Conservation (phyloP, 2,797 vertebrate species). For the Thalassophryne amazonica region DNA sequence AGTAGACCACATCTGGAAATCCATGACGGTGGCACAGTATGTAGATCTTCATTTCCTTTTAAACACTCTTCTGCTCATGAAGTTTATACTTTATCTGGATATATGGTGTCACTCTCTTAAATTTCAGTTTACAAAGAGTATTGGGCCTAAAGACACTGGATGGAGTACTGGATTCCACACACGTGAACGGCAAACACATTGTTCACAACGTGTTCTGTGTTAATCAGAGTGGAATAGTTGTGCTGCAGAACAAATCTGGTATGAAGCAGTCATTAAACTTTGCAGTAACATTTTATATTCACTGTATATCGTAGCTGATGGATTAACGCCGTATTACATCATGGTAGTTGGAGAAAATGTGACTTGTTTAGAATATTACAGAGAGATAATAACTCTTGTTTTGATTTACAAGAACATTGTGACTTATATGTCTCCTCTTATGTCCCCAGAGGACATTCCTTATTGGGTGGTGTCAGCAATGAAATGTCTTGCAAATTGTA, state of each 20-base stretch:
- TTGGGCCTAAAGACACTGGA: slow-evolving; percentile 88
- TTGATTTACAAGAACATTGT: neutral
- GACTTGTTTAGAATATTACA: too few species aligned
- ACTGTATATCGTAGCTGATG: too few species aligned
- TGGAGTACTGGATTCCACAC: slow-evolving; percentile 82
- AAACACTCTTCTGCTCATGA: neutral
- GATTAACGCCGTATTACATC: too few species aligned
- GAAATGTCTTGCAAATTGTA: slow-evolving; percentile 95
- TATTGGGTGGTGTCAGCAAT: slow-evolving; percentile 96
- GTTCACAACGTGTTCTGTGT: slow-evolving; percentile 89
- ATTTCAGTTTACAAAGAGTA: slow-evolving; percentile 81
- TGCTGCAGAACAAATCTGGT: slow-evolving; percentile 89
- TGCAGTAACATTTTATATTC: neutral
- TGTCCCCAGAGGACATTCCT: slow-evolving; percentile 82
- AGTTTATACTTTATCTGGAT: neutral
- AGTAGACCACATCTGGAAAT: slow-evolving; percentile 91
- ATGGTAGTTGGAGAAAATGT: too few species aligned
- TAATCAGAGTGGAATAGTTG: slow-evolving; percentile 88
- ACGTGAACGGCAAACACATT: slow-evolving; percentile 86
- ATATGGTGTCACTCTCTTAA: neutral
- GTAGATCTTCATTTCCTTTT: neutral
- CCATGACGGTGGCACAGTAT: slow-evolving; percentile 77
- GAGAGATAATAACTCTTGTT: too few species aligned
- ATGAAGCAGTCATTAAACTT: neutral
- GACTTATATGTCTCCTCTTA: neutral